These are phyloP conservation scores for Stenichneumon culpator DNA, from an alignment of 2,888 invertebrate species.

Conservation along the genomic window DNA sequence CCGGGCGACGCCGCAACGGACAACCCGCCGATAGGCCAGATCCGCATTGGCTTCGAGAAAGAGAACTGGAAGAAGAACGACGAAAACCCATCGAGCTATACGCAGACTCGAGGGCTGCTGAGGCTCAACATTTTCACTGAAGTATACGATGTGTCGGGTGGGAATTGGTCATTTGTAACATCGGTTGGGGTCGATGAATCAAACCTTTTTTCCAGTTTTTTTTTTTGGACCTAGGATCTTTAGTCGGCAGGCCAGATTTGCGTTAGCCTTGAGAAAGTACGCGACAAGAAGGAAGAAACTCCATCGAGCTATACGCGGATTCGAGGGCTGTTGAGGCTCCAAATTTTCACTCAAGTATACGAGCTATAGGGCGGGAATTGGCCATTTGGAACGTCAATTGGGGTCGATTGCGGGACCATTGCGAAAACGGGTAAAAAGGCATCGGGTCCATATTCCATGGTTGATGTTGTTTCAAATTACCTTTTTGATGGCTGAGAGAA, in stretches of 20 bases:
- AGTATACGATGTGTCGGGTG: not conserved
- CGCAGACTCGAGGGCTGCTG: not conserved
- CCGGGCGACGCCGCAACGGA: conserved; percentile 62
- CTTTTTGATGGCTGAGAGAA: too few relatives aligned
- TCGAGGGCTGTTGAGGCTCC: not conserved
- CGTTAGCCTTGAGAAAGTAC: conserved; percentile 43
- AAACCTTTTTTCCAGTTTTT: too few relatives aligned
- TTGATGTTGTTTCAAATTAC: too few relatives aligned
- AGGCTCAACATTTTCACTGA: not conserved
- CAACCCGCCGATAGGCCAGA: conserved; percentile 58
- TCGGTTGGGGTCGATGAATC: too few relatives aligned
- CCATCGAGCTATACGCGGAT: not conserved
- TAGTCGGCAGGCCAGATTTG: conserved; percentile 52
- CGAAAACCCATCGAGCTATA: not conserved
- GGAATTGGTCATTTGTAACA: too few relatives aligned
- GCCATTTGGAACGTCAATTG: too few relatives aligned
- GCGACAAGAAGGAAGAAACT: not conserved
- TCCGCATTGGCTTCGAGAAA: conserved; percentile 51
- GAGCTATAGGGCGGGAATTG: too few relatives aligned
- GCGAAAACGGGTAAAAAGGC: too few relatives aligned
- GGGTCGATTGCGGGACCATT: too few relatives aligned
- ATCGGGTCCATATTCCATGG: too few relatives aligned
- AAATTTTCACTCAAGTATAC: not conserved
- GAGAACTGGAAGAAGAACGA: conserved; percentile 18
- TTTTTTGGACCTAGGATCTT: too few relatives aligned